Base-by-base conservation (phyloP, 2,113 vertebrate genomes). In the Pseudorasbora parva region DNA sequence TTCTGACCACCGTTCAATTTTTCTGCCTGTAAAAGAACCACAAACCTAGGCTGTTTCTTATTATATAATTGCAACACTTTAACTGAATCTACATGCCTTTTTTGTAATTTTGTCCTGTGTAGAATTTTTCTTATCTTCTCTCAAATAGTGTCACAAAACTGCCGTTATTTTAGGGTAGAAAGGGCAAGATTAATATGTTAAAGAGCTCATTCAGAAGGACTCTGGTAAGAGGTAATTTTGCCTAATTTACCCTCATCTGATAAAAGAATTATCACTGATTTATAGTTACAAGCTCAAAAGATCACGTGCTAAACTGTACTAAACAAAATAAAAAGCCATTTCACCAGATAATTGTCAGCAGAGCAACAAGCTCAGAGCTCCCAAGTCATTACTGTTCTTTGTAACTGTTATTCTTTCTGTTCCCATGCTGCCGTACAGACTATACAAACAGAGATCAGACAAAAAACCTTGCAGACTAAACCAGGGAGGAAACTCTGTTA, bases 51-150 rank as follows among this genome's bases (percentile, higher is more conserved):
- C 82, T 81, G 60, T n/a, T 10, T 85, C 77, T 66, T 76, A 81
- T 88, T 81, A 78, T 84, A 51, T 47, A 86, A 84, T 91, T 80
- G 85, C 43, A 74, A n/a, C 73, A 76, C 47, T 54, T 78, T 73
- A 71, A 27, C 54, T 71, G 72, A 54, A 10, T 82, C 57, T 47
- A 17, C 56, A 59, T 73, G 56, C n/a, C 43, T 57, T 1, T 69
- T 59, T 33, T 6, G 25, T 17, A 59, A 66, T 43, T 30, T 49
- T 49, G 43, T 47, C 8, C 57, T 7, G 1, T 74, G 27, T 17
- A 82, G 6, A 47, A 2, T 54, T 64, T 66, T 57, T n/a, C 23
- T 37, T 86, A 57, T 88, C 73, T 72, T 81, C 3, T 5, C 62
- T 69, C 3, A 51, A 45, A 69, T 15, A 82, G 25, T 84, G 66